Conservation (phyloP, 2,888 invertebrate species). For the Tachystola acroxantha region DNA sequence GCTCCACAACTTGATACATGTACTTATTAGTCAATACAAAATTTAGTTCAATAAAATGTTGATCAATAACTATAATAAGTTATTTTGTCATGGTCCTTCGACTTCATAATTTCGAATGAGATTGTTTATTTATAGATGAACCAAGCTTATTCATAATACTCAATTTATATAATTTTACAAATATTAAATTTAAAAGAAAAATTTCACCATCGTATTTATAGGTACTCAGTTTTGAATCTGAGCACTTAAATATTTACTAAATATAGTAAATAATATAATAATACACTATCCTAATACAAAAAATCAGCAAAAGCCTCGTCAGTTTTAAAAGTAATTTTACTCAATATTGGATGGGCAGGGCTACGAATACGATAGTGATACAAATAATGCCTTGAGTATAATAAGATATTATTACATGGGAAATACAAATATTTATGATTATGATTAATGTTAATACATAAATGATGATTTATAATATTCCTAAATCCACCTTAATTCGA, state of each 20-base stretch:
- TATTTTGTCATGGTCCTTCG: constrained; percentile 60
- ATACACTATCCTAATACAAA: too few relatives aligned
- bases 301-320: constrained; percentile 13
- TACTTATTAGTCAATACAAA: constrained; percentile 47
- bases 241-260: too few relatives aligned
- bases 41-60: constrained; percentile 66
- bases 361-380: not conserved
- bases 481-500: constrained; percentile 32
- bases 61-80: constrained; percentile 54
- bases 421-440: constrained; percentile 1
- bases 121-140: constrained; percentile 24
- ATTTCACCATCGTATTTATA: constrained; percentile 5
- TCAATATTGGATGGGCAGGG: not conserved
- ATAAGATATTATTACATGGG: not conserved
- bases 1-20: constrained; percentile 40
- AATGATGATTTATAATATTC: constrained; percentile 8
- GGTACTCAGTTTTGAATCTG: too few relatives aligned
- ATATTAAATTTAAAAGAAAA: too few relatives aligned
- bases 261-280: not conserved
- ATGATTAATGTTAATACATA: constrained; percentile 5
- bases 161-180: too few relatives aligned
- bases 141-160: too few relatives aligned
- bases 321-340: constrained; percentile 1
- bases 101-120: constrained; percentile 54
- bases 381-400: not conserved